These are phyloP conservation scores for Alcedo atthis DNA, from an alignment of 2,797 vertebrate species.

Conservation along the genomic window DNA sequence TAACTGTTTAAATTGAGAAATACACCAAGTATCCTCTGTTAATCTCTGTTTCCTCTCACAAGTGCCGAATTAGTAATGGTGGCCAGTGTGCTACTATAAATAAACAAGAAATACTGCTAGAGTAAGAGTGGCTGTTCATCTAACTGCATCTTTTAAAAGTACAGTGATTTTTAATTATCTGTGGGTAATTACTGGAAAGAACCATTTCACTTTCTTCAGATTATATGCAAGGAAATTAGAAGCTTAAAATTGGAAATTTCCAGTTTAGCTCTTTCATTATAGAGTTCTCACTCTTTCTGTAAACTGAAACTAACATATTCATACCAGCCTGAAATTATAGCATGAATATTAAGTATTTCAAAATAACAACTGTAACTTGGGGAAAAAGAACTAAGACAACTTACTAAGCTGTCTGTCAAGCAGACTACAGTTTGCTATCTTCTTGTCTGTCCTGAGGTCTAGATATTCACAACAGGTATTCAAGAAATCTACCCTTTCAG, in stretches of 20 bases:
- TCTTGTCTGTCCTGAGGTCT: background rate
- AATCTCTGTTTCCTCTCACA: background rate
- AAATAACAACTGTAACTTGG: background rate
- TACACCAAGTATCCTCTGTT: background rate
- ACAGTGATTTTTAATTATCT: background rate
- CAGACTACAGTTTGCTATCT: background rate
- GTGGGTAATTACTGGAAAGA: background rate
- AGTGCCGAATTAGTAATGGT: background rate
- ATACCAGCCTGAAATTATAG: background rate
- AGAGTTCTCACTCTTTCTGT: background rate
- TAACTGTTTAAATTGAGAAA: background rate
- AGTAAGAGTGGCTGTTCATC: background rate
- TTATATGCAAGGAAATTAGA: background rate
- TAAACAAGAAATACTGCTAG: background rate
- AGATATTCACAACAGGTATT: background rate
- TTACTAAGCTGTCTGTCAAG: background rate
- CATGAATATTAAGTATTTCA: background rate
- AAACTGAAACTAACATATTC: background rate
- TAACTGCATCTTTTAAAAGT: accelerated
- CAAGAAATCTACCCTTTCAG: background rate
- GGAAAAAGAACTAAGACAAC: background rate
- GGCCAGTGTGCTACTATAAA: background rate
- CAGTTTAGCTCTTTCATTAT: background rate
- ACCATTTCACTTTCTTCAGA: background rate
- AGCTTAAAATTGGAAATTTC: background rate